Evolutionary conservation across 2,888 invertebrate species (phyloP), one percentile per base, ranked within the genome.

Genomic region (Nasonia oneida): DNA sequence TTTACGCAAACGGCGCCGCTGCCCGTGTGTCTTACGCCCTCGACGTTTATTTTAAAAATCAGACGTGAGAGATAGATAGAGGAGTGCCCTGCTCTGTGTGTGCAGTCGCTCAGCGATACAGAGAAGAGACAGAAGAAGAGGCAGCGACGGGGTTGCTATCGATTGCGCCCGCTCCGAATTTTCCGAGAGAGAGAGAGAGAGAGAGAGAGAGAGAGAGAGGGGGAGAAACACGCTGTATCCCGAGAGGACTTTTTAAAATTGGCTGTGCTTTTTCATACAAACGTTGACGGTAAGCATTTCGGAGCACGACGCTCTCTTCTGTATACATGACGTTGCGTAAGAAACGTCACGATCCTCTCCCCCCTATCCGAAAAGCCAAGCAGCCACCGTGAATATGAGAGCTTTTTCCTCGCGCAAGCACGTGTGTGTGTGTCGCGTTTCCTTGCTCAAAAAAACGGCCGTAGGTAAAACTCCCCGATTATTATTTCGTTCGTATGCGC

Each of bases 171-270:
- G 47, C 12, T 53, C 18, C 53, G 18, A 53, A 53, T 53, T 18
- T 53, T 18, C 61, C 61, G 23, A n/a, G 61, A 61, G 61, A 1
- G 23, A 42, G 61, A 39, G n/a, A 23, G 3, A 1, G 23, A 42
- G 61, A 39, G n/a, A 23, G 3, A 64, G 29, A 29, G 29, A 29
- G 29, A 73, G 87, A 83, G 87, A 81, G 23, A 23, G 23, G 23
- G 88, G 81, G n/a, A 50, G 87, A 87, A 83, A 83, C 70, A 71
- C 86, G 81, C 37, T 71, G 76, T 29, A 29, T 29, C 1, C 29
- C 29, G 29, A 29, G 29, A 83, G 89, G 85, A 88, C 47, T 37
- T 39, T 57, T 37, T 33, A 29, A 75, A 64, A 67, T 81, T 81
- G 75, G 75, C 75, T 81, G 81, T 74, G 75, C 81, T 75, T 74